These are phyloP conservation scores for Dolichomitus sp. DNA, from an alignment of 2,888 invertebrate species.

Conservation along the genomic window DNA sequence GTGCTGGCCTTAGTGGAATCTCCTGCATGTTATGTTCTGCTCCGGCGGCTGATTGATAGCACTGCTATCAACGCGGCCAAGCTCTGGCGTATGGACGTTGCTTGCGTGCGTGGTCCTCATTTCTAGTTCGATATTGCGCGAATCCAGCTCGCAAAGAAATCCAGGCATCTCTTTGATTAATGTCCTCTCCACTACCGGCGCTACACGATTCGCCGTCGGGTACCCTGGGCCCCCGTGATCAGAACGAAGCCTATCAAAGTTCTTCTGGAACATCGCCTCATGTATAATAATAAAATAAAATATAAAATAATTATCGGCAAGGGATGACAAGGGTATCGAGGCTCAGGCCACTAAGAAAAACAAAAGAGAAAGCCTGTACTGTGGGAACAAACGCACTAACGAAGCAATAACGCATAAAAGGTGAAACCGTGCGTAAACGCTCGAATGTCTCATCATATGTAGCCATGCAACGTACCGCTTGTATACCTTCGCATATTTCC, in stretches of 20 bases:
- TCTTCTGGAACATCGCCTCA: slow-evolving; percentile 4
- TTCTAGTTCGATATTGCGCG: slow-evolving; percentile 41
- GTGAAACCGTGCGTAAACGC: slow-evolving; percentile 54
- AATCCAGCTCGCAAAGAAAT: slow-evolving; percentile 60
- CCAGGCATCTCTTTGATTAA: slow-evolving; percentile 55
- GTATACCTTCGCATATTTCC: slow-evolving; percentile 54
- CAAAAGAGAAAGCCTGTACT: slow-evolving; percentile 57
- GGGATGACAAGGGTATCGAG: slow-evolving; percentile 42
- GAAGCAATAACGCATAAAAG: slow-evolving; percentile 66
- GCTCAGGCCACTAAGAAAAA: neutral
- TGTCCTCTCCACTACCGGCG: slow-evolving; percentile 38
- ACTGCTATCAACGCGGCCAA: slow-evolving; percentile 70
- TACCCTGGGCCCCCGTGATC: neutral
- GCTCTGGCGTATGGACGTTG: slow-evolving; percentile 43
- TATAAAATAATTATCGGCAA: slow-evolving; percentile 38
- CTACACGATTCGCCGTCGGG: slow-evolving; percentile 39
- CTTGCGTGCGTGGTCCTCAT: slow-evolving; percentile 47
- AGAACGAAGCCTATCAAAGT: neutral
- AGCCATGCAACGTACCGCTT: slow-evolving; percentile 35
- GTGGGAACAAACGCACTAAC: slow-evolving; percentile 64
- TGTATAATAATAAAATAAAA: neutral
- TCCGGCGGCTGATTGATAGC: slow-evolving; percentile 78
- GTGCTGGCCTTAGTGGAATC: slow-evolving; percentile 54
- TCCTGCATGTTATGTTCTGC: slow-evolving; percentile 17
- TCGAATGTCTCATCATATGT: slow-evolving; percentile 47